Base-by-base conservation (phyloP, 2,888 invertebrate genomes). In the Luperina nickerlii region DNA sequence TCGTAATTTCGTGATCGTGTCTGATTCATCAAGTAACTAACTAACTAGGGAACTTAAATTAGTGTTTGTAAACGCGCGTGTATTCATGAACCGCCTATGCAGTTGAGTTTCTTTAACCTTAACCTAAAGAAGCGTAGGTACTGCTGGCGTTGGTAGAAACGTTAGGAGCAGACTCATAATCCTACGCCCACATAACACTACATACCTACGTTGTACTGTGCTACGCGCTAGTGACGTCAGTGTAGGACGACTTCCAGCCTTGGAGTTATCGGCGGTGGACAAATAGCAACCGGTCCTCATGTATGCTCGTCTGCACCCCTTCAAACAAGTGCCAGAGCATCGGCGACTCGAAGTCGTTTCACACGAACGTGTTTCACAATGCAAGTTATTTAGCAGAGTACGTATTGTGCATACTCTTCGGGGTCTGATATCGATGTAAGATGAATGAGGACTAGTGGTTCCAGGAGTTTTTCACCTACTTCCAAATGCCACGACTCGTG, bases 71-170 rank as follows among this genome's bases (percentile, higher is more conserved):
- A 80, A 51, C 51, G 48, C 27, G 67, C n/a, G 69, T 67, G 74
- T 51, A 63, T 60, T 70, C 45, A 67, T 74, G 27, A 42, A 66
- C 60, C 62, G 78, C 71, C 78, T 72, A 74, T 57, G 54, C 54
- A 71, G 8, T 57, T 45, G 82, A 86, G 84, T 82, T 84, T 84
- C 84, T 72, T 63, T 71, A 86, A 78, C 86, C 84, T 84, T 84
- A 74, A 82, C 84, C 86, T 71, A 86, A 82, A 63, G 60, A 51
- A 18, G 38, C 65, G 63, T n/a, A n/a, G n/a, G n/a, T 48, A 18
- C 62, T 57, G 45, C 5, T 60, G 54, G 54, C 73, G 65, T 78
- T 81, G 75, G 81, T 75, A 54, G 85, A 73, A 73, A 54, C 66
- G 27, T 57, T 32, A 54, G 62, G 48, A 79, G 66, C 38, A 45